A percentile compares a stretch with the other conserved stretches of the same genome.
These are phyloP conservation scores for Salvelinus namaycush DNA, from an alignment of 2,113 vertebrate genomes.

Conservation along the genomic window DNA sequence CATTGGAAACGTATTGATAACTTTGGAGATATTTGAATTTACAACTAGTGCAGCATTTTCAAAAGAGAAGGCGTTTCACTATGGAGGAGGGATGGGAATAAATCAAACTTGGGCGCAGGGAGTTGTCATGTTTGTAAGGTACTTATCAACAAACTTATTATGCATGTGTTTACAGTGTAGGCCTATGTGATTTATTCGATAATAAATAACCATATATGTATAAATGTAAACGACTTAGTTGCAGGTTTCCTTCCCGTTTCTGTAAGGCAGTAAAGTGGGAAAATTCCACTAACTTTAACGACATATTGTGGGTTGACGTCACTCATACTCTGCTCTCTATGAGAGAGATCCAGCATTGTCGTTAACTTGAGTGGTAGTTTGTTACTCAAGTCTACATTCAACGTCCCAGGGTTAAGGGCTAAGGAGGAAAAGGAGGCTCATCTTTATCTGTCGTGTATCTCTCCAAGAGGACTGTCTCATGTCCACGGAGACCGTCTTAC, in stretches of 20 bases:
- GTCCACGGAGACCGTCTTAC: conserved; percentile 85
- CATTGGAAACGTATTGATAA: not conserved
- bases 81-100: conserved; percentile 50
- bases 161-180: conserved; percentile 8
- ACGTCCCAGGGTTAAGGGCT: conserved; percentile 73
- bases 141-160: conserved; percentile 21
- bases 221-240: conserved; percentile 14
- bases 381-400: conserved; percentile 28
- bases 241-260: conserved; percentile 8
- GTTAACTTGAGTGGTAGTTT: not conserved
- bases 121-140: conserved; percentile 78
- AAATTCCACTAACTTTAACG: conserved; percentile 65
- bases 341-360: not conserved
- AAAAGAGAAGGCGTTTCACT: conserved; percentile 17
- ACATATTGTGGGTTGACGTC: conserved; percentile 64
- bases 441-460: conserved; percentile 46
- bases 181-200: not conserved
- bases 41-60: not conserved
- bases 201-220: conserved; percentile 12
- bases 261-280: conserved; percentile 37
- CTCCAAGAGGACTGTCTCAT: conserved; percentile 83
- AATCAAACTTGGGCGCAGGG: conserved; percentile 51
- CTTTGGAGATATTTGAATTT: conserved; percentile 15
- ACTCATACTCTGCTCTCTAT: conserved; percentile 35
- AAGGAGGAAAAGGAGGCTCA: conserved; percentile 55